Evolutionary conservation across 92 coral and sea anemone species (phyloP).

Genomic region (Heliopora coerulea): DNA sequence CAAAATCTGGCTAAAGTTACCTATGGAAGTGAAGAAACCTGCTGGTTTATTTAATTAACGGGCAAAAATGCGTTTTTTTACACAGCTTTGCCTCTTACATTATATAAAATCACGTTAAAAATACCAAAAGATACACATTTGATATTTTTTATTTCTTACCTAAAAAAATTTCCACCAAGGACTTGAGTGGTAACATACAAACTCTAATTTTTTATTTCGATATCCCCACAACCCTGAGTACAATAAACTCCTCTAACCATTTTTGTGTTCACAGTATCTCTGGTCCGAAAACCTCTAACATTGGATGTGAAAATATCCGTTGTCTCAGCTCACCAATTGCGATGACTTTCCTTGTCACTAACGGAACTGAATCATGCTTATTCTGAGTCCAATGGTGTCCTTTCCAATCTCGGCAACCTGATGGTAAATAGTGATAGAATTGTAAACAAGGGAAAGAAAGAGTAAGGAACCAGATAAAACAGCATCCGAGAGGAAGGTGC

Average conservation of each 20-base stretch:
- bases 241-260: no score
- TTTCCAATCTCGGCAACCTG: conserved; percentile 98
- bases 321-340: background rate
- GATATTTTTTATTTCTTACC: background rate
- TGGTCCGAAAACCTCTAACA: background rate
- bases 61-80: no score
- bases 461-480: no score
- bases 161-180: background rate
- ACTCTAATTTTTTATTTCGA: background rate
- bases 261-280: background rate
- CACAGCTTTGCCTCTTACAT: background rate
- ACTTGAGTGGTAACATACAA: background rate
- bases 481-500: no score
- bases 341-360: conserved; percentile 27
- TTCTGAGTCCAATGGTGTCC: conserved; percentile 86
- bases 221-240: background rate
- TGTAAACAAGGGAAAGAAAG: background rate
- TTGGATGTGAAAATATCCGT: background rate
- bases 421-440: background rate
- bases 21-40: no score
- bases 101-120: background rate
- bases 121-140: background rate
- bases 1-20: no score
- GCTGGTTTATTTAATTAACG: background rate
- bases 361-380: conserved; percentile 96